Base-by-base conservation (phyloP, 1,140 invertebrate species). In the Drosophila sturtevanti region DNA sequence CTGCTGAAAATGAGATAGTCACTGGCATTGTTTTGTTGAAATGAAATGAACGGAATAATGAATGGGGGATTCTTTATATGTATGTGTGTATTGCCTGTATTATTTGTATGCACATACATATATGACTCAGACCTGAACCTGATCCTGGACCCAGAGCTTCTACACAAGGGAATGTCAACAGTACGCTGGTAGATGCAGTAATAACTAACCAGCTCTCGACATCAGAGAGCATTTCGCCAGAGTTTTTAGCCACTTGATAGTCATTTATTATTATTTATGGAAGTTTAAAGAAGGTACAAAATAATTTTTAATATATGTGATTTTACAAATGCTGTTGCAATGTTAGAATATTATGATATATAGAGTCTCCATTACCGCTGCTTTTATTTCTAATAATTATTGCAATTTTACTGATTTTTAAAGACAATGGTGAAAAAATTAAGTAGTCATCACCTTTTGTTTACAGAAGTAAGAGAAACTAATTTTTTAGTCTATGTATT, bases 1-100 rank as follows among this genome's bases (percentile, higher is more conserved):
- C 77, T 82, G 79, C 56, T 72, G 68, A 66, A 87, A 82, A 82
- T 87, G 75, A 87, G 82, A 86, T 86, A 87, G 82, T 87, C 75
- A 27, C 63, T 76, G 72, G 75, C 79, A 87, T 87, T 86, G 82
- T 86, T 82, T 87, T 67, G 52, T 38, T 66, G 35, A 74, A 76
- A 76, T 71, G 71, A 79, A 86, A 79, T 87, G 82, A 82, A 82
- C 65, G 68, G 65, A 62, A 81, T 79, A 87, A 86, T 79, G 68
- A 66, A 66, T 74, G 71, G 52, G 63, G 41, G 68, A 63, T 37
- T 63, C 6, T 22, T 34, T 24, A 14, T 64, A 24, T 24, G 12
- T 54, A 1, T 54, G 12, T 24, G 11, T 54, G 52, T 55, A 7
- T 44, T 5, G 14, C 14, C 16, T 21, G 22, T 24, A 24, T 24